These are phyloP conservation scores for Trichogramma dendrolimi DNA, from an alignment of 2,888 invertebrate species.

Conservation along the genomic window DNA sequence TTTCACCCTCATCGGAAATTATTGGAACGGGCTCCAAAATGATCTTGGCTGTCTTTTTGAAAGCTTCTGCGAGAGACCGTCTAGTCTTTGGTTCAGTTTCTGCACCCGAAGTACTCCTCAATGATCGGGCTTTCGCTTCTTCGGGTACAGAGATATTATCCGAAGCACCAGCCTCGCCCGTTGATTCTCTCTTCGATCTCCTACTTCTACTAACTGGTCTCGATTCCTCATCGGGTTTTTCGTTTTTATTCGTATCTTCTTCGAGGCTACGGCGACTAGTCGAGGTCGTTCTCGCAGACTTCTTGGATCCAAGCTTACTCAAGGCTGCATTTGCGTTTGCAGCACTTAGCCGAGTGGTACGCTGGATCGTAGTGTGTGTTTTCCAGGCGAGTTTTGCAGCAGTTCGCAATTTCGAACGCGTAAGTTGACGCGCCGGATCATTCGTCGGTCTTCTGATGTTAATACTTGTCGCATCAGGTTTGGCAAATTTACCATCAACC, in stretches of 20 bases:
- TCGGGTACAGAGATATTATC: not conserved
- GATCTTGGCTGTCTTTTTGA: not conserved
- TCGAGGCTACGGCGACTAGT: constrained; percentile 12
- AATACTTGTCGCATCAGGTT: constrained; percentile 21
- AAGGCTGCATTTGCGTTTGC: not conserved
- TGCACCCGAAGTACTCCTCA: not conserved
- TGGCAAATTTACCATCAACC: constrained; percentile 46
- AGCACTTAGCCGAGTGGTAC: constrained; percentile 15
- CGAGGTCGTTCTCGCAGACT: constrained; percentile 29
- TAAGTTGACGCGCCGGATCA: constrained; percentile 26
- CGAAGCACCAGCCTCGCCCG: not conserved
- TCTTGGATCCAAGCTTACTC: constrained; percentile 7
- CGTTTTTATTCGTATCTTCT: not conserved
- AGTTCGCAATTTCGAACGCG: constrained; percentile 33
- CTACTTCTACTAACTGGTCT: constrained; percentile 20
- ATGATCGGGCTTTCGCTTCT: not conserved
- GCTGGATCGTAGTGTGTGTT: constrained; percentile 20
- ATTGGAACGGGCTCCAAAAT: too few species aligned
- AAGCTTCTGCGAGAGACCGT: constrained; percentile 1
- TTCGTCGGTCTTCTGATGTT: constrained; percentile 13
- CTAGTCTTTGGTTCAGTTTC: constrained; percentile 16
- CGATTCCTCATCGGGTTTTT: constrained; percentile 9
- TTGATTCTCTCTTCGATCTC: constrained; percentile 27
- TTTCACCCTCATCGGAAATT: too few species aligned
- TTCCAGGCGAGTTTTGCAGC: constrained; percentile 26